phyloP scores from a whole-genome alignment of 2,113 vertebrate genomes.

The Opisthocomus hoazin region DNA sequence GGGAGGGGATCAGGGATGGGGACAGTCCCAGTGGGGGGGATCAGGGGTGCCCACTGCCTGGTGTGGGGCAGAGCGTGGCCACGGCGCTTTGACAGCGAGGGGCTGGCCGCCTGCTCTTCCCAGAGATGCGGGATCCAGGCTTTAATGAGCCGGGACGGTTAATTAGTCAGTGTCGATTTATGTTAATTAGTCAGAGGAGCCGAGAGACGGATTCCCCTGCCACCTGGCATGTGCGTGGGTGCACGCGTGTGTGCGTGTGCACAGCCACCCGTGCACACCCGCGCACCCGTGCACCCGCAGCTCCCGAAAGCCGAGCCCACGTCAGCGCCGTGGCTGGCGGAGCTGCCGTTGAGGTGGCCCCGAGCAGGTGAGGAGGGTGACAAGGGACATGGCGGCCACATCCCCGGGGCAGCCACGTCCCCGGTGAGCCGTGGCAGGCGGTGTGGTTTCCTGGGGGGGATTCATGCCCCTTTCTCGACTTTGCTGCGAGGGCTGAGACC shows the following conservation, averaged over 20 bases:
- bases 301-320: background rate
- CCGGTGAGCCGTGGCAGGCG: fast-evolving
- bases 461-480: fast-evolving
- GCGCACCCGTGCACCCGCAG: fast-evolving
- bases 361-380: fast-evolving
- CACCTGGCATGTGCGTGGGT: background rate
- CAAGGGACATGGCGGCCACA: background rate
- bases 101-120: background rate
- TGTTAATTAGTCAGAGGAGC: background rate
- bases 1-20: background rate
- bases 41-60: fast-evolving
- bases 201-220: background rate
- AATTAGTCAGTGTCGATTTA: conserved; percentile 37
- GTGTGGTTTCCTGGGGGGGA: background rate
- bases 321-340: fast-evolving
- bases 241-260: background rate
- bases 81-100: fast-evolving
- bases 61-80: fast-evolving
- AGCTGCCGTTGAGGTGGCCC: fast-evolving
- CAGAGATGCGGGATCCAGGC: background rate
- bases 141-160: background rate
- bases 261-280: background rate
- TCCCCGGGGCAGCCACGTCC: background rate
- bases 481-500: background rate
- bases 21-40: fast-evolving